phyloP scores from a whole-genome alignment of 2,113 vertebrate genomes.

The Glaucomys volans region DNA sequence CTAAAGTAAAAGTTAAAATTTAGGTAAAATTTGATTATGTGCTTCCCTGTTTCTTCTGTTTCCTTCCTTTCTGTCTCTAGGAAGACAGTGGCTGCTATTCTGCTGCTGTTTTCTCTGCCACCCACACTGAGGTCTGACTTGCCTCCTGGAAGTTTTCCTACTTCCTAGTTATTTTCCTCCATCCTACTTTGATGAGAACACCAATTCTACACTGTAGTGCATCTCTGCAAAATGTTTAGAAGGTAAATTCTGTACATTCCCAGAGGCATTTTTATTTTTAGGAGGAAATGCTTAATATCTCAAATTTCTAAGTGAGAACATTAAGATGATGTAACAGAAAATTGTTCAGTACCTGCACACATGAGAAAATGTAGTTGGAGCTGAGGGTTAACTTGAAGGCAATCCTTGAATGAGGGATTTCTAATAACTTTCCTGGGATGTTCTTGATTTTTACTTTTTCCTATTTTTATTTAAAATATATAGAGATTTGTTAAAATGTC shows the following conservation, averaged over 20 bases:
- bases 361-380: neutral
- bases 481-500: neutral
- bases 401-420: neutral
- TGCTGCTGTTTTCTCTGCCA: neutral
- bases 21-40: neutral
- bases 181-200: neutral
- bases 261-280: constrained; percentile 48
- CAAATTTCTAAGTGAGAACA: neutral
- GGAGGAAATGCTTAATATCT: constrained; percentile 38
- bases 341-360: neutral
- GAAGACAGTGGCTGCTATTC: accelerated
- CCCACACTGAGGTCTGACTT: neutral
- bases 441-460: neutral
- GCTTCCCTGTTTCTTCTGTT: neutral
- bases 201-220: neutral
- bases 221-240: neutral
- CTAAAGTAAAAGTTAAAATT: neutral
- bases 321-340: neutral
- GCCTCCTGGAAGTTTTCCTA: neutral
- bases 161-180: neutral
- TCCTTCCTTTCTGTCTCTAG: too few species aligned
- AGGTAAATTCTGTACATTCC: neutral
- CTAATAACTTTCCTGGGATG: neutral
- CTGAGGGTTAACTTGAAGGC: neutral
- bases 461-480: neutral